Evolutionary conservation across 2,113 vertebrate species (phyloP).

Genomic region (Phrynosoma blainvillii): DNA sequence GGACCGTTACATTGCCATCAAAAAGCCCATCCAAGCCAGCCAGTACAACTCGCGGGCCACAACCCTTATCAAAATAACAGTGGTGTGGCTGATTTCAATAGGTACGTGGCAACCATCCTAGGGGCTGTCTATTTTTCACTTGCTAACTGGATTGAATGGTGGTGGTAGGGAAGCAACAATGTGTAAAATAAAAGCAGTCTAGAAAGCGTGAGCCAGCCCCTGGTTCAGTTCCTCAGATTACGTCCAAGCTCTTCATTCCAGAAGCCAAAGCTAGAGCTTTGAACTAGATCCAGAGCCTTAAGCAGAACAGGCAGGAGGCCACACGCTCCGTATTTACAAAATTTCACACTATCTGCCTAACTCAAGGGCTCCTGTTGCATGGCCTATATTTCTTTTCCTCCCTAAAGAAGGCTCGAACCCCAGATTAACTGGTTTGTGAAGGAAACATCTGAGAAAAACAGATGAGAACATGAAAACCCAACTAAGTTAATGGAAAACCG

Average conservation of each 20-base stretch:
- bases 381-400: too few relatives aligned
- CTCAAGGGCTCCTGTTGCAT: too few relatives aligned
- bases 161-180: accelerated
- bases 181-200: too few relatives aligned
- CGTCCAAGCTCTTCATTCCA: not conserved
- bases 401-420: not conserved
- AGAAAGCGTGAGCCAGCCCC: too few relatives aligned
- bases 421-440: not conserved
- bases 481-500: not conserved
- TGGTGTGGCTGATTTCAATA: constrained; percentile 97
- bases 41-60: constrained; percentile 95
- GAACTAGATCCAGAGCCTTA: not conserved
- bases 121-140: constrained; percentile 11
- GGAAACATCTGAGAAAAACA: not conserved
- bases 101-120: constrained; percentile 76
- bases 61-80: constrained; percentile 89
- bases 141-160: not conserved
- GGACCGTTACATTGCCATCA: constrained; percentile 97
- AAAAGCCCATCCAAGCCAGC: constrained; percentile 97
- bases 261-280: not conserved
- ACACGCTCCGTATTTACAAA: not conserved
- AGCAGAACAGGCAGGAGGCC: not conserved
- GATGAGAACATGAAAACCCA: not conserved
- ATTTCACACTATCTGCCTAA: not conserved
- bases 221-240: too few relatives aligned